phyloP scores from a whole-genome alignment of 2,113 vertebrate genomes.

The Nerophis ophidion region DNA sequence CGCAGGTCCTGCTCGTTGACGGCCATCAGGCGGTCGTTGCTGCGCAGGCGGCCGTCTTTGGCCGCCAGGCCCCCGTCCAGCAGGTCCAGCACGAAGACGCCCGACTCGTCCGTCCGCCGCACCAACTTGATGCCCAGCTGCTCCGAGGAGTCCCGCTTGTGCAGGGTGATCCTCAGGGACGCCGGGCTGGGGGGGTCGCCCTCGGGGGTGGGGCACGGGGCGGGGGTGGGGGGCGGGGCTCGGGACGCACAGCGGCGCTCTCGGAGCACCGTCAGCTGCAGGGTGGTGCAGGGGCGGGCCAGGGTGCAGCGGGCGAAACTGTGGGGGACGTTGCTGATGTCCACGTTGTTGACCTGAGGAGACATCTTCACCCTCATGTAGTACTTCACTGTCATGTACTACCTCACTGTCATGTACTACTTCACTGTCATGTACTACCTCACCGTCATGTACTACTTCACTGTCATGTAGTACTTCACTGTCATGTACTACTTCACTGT shows the following conservation, averaged over 20 bases:
- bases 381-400: too few relatives aligned
- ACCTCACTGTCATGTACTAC: too few relatives aligned
- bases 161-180: slow-evolving; percentile 84
- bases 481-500: too few relatives aligned
- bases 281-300: slow-evolving; percentile 82
- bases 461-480: too few relatives aligned
- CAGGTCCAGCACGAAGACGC: slow-evolving; percentile 92
- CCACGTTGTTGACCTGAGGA: slow-evolving; percentile 87
- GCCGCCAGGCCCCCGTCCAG: slow-evolving; percentile 92
- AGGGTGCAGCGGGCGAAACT: slow-evolving; percentile 86
- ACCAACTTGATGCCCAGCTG: slow-evolving; percentile 97
- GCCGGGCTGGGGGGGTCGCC: slow-evolving; percentile 74
- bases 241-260: slow-evolving; percentile 86
- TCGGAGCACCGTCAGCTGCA: slow-evolving; percentile 88
- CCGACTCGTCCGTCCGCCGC: slow-evolving; percentile 88
- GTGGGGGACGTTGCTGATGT: slow-evolving; percentile 95
- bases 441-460: too few relatives aligned
- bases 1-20: slow-evolving; percentile 94
- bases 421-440: too few relatives aligned
- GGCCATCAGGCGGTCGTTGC: slow-evolving; percentile 88
- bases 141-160: slow-evolving; percentile 86
- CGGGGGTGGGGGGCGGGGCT: slow-evolving; percentile 59
- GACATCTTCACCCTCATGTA: neutral
- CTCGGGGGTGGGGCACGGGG: slow-evolving; percentile 66
- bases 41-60: slow-evolving; percentile 86